These are phyloP conservation scores for Macrophya annulata DNA, from an alignment of 2,888 invertebrate species.

Conservation along the genomic window DNA sequence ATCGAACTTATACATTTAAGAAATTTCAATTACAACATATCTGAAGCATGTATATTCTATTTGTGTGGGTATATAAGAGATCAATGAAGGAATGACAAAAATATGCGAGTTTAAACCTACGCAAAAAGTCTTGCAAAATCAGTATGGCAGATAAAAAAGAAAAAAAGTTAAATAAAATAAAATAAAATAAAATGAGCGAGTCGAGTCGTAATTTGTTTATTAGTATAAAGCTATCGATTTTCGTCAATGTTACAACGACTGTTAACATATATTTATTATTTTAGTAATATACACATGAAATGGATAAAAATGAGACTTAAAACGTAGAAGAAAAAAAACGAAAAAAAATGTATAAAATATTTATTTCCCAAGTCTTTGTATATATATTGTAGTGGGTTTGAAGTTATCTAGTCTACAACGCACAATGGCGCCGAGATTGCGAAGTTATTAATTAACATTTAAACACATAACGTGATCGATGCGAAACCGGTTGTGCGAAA, in stretches of 20 bases:
- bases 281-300: neutral
- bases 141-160: neutral
- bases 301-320: neutral
- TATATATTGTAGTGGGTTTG: neutral
- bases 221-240: neutral
- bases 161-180: neutral
- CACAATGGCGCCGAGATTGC: constrained; percentile 8
- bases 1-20: neutral
- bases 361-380: neutral
- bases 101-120: constrained; percentile 40
- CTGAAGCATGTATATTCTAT: neutral
- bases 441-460: neutral
- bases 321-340: neutral
- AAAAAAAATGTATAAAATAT: neutral
- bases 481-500: constrained; percentile 68
- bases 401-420: neutral
- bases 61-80: constrained; percentile 37
- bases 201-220: constrained; percentile 8
- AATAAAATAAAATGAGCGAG: neutral
- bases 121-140: constrained; percentile 39
- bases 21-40: constrained; percentile 32
- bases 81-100: constrained; percentile 41
- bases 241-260: neutral
- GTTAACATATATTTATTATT: too few relatives aligned
- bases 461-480: constrained; percentile 52